Conservation (phyloP, 2,113 vertebrate species). For the Perca fluviatilis region DNA sequence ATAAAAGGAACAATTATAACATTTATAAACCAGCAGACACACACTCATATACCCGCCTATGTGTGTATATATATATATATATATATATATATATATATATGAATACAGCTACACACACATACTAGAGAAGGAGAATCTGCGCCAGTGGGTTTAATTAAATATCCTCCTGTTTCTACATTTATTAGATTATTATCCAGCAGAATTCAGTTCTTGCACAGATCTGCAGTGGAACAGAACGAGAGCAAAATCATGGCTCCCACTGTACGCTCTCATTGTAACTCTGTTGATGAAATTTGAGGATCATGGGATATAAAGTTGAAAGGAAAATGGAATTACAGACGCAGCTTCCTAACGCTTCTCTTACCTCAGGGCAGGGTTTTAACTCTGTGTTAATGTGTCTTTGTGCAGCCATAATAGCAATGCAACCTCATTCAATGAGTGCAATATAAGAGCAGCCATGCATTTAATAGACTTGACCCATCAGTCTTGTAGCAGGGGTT, state of each 20-base stretch:
- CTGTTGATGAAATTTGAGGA: conserved; percentile 10
- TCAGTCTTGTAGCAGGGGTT: neutral
- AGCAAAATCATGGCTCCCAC: neutral
- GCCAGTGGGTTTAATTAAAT: conserved; percentile 50
- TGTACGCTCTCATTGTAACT: neutral
- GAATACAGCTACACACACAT: neutral
- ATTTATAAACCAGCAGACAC: neutral
- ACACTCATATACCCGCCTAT: no score
- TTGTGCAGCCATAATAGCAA: neutral
- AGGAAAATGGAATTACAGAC: conserved; percentile 12
- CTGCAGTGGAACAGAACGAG: conserved; percentile 20
- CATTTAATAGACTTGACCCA: conserved; percentile 44
- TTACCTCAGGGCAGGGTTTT: neutral
- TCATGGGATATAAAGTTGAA: neutral
- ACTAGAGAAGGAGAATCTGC: conserved; percentile 12
- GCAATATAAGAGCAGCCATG: neutral
- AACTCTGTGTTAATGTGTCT: neutral
- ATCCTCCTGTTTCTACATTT: conserved; percentile 7
- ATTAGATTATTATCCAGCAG: conserved; percentile 27
- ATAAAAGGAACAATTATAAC: conserved; percentile 18
- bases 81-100: neutral
- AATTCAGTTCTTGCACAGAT: conserved; percentile 19
- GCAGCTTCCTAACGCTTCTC: neutral
- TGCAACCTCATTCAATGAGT: neutral
- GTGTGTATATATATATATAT: no score